Evolutionary conservation across 2,113 vertebrate species (phyloP), one percentile per base, ranked within the genome.

Genomic region (Nycticebus coucang): DNA sequence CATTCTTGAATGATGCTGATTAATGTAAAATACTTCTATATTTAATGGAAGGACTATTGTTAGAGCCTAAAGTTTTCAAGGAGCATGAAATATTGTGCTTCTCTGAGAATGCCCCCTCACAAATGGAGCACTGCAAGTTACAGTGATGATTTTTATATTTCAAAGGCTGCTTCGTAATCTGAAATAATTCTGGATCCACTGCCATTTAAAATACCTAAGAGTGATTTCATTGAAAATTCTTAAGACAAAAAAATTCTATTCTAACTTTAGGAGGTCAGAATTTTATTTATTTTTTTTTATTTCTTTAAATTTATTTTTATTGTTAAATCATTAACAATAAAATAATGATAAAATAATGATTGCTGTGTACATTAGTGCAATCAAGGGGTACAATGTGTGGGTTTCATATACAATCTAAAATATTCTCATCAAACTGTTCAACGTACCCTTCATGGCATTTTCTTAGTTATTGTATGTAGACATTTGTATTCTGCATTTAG

Each of bases 81-180:
- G 50, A 81, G 14, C 85, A 69, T 92, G 84, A 96, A 72, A 94
- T 96, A 92, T 5, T 90, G 5, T 87, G 75, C n/a, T 93, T 82
- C 91, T 69, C 57, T 92, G 84, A 78, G 66, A 60, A 7, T 81
- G 12, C 45, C 59, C 62, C 28, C 19, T 95, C 33, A 87, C 9
- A 88, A 91, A 28, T 7, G 53, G 60, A 82, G 5, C 30, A 60
- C 79, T 96, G 93, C 28, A 21, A 81, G 35, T 95, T 95, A 35
- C 4, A 53, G 3, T 84, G 50, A 30, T 91, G 74, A 94, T 78
- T 94, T 60, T 95, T 94, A 2, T 24, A 57, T 92, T 66, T 94
- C 41, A 84, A 41, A 87, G 55, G 12, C 88, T 91, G 78, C 28
- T 79, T 94, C 21, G 62, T 95, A 33, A 30, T 60, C 60, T 87